These are phyloP conservation scores for Drosophila paulistorum DNA, from an alignment of 1,140 invertebrate genomes.

Conservation along the genomic window DNA sequence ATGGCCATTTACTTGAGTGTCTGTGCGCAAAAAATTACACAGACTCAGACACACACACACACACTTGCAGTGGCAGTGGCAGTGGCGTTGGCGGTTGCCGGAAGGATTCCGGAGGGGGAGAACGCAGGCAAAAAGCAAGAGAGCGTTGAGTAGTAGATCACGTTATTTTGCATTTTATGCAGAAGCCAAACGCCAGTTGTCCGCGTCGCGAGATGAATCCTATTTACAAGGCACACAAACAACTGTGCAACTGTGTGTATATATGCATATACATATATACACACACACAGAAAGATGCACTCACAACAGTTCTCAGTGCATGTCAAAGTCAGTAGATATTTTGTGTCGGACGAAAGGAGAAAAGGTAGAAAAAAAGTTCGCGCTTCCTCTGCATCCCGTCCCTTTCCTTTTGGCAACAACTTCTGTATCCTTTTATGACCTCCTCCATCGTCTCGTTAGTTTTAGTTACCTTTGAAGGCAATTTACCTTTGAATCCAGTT, in stretches of 20 bases:
- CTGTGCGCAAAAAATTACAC: constrained; percentile 53
- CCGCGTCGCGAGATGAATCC: constrained; percentile 74
- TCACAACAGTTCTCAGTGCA: constrained; percentile 12
- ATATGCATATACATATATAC: background rate
- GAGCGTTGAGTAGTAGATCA: constrained; percentile 24
- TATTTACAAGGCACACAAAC: constrained; percentile 76
- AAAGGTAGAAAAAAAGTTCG: constrained; percentile 61
- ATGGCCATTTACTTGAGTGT: constrained; percentile 73
- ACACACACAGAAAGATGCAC: background rate
- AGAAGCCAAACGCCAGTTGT: constrained; percentile 58
- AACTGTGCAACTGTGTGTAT: constrained; percentile 53
- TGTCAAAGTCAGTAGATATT: constrained; percentile 78
- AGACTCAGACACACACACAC: background rate
- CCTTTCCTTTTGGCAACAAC: background rate
- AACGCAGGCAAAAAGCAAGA: background rate
- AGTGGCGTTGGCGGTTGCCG: constrained; percentile 21
- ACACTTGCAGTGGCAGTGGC: constrained; percentile 33
- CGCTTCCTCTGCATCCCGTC: background rate
- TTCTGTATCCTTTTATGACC: constrained; percentile 16
- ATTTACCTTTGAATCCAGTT: constrained; percentile 13
- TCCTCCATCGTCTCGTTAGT: background rate
- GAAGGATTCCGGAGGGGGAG: background rate
- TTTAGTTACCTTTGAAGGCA: constrained; percentile 4
- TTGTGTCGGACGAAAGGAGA: constrained; percentile 56
- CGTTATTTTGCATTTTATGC: constrained; percentile 75